These are phyloP conservation scores for Caenorhabditis imperialis DNA, from an alignment of 2,888 invertebrate genomes.

Conservation along the genomic window DNA sequence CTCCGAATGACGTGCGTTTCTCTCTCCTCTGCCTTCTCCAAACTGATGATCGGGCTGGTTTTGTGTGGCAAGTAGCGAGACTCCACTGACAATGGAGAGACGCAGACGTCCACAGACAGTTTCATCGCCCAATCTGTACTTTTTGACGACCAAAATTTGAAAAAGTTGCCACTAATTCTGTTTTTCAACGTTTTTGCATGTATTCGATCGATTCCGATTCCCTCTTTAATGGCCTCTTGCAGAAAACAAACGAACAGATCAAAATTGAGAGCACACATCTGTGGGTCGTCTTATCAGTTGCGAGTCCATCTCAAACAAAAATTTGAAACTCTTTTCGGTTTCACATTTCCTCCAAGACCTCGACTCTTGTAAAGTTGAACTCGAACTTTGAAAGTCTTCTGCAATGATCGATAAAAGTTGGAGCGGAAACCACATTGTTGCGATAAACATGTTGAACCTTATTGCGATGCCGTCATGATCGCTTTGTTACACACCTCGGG, in stretches of 20 bases:
- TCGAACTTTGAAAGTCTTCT: not conserved
- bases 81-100: not conserved
- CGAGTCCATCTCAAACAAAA: not conserved
- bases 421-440: too few relatives aligned
- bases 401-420: not conserved
- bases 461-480: too few relatives aligned
- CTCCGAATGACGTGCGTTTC: conserved; percentile 21
- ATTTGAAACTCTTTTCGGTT: not conserved
- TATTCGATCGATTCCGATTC: too few relatives aligned
- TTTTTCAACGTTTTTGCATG: not conserved
- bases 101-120: conserved; percentile 20
- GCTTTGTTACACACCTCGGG: too few relatives aligned
- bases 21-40: not conserved
- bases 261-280: not conserved
- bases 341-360: not conserved
- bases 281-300: conserved; percentile 1
- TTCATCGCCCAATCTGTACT: conserved; percentile 16
- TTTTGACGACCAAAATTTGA: conserved; percentile 20
- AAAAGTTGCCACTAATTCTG: too few relatives aligned
- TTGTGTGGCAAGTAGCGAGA: conserved; percentile 3
- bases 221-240: too few relatives aligned
- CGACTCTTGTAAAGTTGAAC: conserved; percentile 15
- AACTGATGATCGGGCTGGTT: conserved; percentile 42
- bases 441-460: too few relatives aligned
- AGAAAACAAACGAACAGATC: conserved; percentile 5